A percentile compares a stretch with the other conserved stretches of the same genome.
Conservation (phyloP, 2,888 invertebrate genomes). For the Troilus luridus region DNA sequence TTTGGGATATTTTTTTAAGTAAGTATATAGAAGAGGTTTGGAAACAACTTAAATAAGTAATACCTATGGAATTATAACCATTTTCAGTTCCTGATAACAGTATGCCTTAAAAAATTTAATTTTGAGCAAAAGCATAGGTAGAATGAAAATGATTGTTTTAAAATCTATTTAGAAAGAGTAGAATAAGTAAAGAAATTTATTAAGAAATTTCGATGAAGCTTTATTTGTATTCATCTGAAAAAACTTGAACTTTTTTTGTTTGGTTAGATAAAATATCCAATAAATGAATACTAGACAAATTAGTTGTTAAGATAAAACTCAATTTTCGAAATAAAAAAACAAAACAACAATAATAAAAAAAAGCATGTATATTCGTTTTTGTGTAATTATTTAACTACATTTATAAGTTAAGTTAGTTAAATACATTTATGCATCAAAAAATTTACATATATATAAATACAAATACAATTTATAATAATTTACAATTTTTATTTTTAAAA, state of each 20-base stretch:
- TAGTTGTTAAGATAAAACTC: background rate
- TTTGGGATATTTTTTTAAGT: background rate
- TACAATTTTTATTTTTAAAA: slow-evolving; percentile 56
- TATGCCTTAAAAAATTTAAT: background rate
- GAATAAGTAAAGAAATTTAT: background rate
- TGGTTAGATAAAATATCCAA: background rate
- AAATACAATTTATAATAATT: slow-evolving; percentile 54
- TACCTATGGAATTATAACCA: background rate
- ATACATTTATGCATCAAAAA: slow-evolving; percentile 52
- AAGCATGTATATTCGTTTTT: slow-evolving; percentile 25
- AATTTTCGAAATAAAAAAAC: background rate
- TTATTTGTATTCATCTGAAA: too few species aligned
- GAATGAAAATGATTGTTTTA: too few species aligned
- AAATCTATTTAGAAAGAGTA: background rate
- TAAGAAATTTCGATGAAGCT: background rate
- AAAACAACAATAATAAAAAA: background rate
- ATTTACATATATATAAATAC: slow-evolving; percentile 54
- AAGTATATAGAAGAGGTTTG: background rate
- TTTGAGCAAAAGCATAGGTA: background rate
- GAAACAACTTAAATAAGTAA: background rate
- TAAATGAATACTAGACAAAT: background rate
- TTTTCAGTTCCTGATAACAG: background rate
- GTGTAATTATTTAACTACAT: slow-evolving; percentile 40
- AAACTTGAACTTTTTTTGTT: background rate
- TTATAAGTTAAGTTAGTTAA: slow-evolving; percentile 56